A percentile compares a stretch with the other conserved stretches of the same genome.
Evolutionary conservation across 2,797 vertebrate genomes (phyloP).

Genomic region (Arctocebus calabarensis): DNA sequence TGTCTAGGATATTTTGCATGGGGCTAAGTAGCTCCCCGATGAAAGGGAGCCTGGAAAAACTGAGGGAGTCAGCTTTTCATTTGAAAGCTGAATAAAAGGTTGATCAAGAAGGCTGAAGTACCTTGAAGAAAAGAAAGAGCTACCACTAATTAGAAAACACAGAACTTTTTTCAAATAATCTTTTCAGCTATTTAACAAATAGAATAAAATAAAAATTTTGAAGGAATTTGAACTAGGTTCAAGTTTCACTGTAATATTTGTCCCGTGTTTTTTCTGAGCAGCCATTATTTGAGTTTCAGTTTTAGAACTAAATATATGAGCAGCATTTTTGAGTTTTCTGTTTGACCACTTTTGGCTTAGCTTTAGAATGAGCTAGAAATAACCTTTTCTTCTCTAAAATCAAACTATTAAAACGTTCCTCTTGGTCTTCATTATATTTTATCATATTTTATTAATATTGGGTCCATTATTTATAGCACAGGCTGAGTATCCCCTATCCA

Average conservation of each 20-base stretch:
- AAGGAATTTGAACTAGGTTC: conserved; percentile 51
- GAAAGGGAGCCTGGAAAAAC: not conserved
- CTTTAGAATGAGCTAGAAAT: conserved; percentile 59
- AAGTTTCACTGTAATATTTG: conserved; percentile 47
- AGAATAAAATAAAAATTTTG: conserved; percentile 60
- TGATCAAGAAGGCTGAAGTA: conserved; percentile 36
- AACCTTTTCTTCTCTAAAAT: conserved; percentile 49
- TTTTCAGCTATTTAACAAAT: conserved; percentile 67
- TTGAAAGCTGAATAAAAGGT: conserved; percentile 68
- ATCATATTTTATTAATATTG: not conserved
- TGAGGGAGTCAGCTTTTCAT: conserved; percentile 62
- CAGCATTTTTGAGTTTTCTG: conserved; percentile 29
- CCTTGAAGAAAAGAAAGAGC: conserved; percentile 64
- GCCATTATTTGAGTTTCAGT: conserved; percentile 23
- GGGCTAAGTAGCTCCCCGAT: conserved; percentile 31
- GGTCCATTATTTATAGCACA: not conserved
- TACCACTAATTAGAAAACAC: conserved; percentile 64
- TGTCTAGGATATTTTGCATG: conserved; percentile 3
- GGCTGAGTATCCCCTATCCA: not conserved
- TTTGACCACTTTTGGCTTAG: conserved; percentile 33
- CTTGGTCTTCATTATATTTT: not conserved
- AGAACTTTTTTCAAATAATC: conserved; percentile 67
- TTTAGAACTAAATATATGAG: conserved; percentile 50
- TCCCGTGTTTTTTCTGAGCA: not conserved
- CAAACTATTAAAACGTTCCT: not conserved